Evolutionary conservation across 92 coral and sea anemone species (phyloP).

Genomic region (Diadumene lineata): DNA sequence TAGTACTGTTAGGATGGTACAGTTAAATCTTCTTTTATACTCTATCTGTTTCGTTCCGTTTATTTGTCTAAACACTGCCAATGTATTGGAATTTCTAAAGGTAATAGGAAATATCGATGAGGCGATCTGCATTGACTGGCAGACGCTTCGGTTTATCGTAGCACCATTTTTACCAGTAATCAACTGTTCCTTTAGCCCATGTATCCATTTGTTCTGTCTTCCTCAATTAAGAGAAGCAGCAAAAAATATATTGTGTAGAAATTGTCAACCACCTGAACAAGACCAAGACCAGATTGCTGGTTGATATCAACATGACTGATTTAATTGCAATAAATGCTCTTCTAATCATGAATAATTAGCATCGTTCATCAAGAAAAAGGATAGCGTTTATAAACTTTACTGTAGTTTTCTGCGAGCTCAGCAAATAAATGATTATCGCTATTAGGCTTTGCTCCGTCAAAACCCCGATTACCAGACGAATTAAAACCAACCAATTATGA

Average conservation of each 20-base stretch:
- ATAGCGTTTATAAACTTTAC: too few relatives aligned
- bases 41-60: neutral
- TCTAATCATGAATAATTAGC: too few relatives aligned
- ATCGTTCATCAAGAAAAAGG: too few relatives aligned
- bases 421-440: too few relatives aligned
- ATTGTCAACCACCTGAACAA: neutral
- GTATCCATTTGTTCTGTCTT: neutral
- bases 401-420: too few relatives aligned
- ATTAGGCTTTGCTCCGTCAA: too few relatives aligned
- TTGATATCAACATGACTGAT: too few relatives aligned
- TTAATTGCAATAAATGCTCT: too few relatives aligned
- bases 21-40: neutral
- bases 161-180: neutral
- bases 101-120: neutral
- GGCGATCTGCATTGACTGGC: neutral
- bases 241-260: neutral
- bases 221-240: neutral
- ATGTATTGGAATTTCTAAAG: neutral
- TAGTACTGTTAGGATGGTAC: neutral
- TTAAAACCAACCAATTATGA: too few relatives aligned
- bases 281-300: neutral
- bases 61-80: neutral
- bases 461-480: too few relatives aligned
- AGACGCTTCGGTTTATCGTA: neutral
- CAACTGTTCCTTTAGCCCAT: neutral